These are phyloP conservation scores for Pionites leucogaster DNA, from an alignment of 2,113 vertebrate species.

Conservation along the genomic window DNA sequence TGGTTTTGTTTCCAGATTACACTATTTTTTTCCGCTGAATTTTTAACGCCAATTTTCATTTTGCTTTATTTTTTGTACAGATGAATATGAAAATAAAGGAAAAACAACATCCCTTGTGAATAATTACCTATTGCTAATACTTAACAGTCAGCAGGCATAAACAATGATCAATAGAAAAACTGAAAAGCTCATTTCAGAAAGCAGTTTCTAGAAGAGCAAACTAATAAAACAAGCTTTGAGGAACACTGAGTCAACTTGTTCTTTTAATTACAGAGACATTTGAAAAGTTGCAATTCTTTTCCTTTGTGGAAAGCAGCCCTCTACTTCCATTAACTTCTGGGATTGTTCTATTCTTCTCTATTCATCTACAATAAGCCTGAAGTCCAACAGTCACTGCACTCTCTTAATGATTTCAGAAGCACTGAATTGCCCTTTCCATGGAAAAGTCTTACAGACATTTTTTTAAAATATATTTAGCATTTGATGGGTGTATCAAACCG, in stretches of 20 bases:
- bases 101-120: neutral
- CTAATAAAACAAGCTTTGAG: neutral
- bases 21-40: neutral
- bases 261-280: neutral
- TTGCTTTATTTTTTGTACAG: neutral
- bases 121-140: neutral
- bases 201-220: neutral
- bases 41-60: neutral
- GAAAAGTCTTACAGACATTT: neutral
- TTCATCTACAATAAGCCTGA: neutral
- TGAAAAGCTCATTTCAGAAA: neutral
- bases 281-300: neutral
- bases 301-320: neutral
- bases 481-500: neutral
- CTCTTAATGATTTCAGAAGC: neutral
- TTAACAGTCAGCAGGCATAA: neutral
- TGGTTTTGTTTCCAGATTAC: neutral
- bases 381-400: neutral
- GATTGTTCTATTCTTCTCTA: neutral
- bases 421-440: neutral
- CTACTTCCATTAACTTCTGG: neutral
- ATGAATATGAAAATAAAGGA: neutral
- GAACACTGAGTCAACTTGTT: neutral
- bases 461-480: neutral
- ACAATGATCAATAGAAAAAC: neutral